Base-by-base conservation (phyloP, 2,888 invertebrate species). In the Ichneumon xanthorius region DNA sequence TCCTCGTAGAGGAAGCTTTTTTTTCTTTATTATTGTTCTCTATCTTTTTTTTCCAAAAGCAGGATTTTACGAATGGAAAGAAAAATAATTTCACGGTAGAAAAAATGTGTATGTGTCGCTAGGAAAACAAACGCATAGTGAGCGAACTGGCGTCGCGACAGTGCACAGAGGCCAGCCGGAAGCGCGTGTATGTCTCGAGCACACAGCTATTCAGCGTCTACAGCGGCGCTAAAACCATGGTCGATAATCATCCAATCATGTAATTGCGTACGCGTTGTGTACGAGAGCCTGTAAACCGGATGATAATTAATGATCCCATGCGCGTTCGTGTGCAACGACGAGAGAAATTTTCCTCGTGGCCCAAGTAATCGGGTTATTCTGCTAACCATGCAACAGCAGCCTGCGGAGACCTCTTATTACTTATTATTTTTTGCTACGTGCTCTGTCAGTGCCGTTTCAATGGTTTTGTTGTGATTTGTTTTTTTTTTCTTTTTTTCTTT, bases 211-310 rank as follows among this genome's bases (percentile, higher is more conserved):
- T 22, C 11, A 11, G 6, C 4, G 37, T 53, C 72, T 73, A 80
- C 68, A 68, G 48, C 71, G 82, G 80, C 80, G 80, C 76, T 82
- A 80, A 82, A 73, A 73, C 82, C 76, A 45, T 68, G 82, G 33
- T 71, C 87, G 82, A 87, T 90, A 91, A 91, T 91, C 89, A 90
- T 90, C 90, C 89, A 90, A 91, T 91, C 89, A 87, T 89, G 89
- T 91, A 90, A 91, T 91, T 90, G 88, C 86, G 89, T 84, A 85
- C 79, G 67, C 45, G 76, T 77, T 85, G 68, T 73, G 82, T 78
- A 68, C 61, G 80, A 68, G 85, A 70, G 85, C 84, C 86, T 86
- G 88, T 87, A 88, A 88, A 84, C 86, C 86, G 89, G 86, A 89
- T 81, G 88, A 88, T 90, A 91, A 90, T 91, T 91, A 90, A 90